phyloP scores from a whole-genome alignment of 2,888 invertebrate genomes.

The Lymantria monacha region DNA sequence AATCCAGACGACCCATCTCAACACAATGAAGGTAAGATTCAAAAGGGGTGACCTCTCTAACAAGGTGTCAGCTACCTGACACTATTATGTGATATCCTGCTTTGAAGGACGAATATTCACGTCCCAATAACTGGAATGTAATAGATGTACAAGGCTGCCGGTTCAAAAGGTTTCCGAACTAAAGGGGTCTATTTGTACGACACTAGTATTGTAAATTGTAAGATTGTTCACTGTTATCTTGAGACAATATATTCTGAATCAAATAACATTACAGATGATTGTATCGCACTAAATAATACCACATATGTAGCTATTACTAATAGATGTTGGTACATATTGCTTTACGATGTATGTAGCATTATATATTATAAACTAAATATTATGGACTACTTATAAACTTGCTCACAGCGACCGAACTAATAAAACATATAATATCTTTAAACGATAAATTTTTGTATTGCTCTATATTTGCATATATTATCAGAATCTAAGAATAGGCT shows the following conservation, averaged over 20 bases:
- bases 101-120: slow-evolving; percentile 68
- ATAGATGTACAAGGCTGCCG: slow-evolving; percentile 30
- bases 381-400: too few species aligned
- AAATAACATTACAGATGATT: slow-evolving; percentile 20
- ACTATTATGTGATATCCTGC: slow-evolving; percentile 67
- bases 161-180: slow-evolving; percentile 38
- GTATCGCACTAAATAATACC: slow-evolving; percentile 12
- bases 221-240: slow-evolving; percentile 33
- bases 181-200: slow-evolving; percentile 43
- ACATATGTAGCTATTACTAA: slow-evolving; percentile 8
- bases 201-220: slow-evolving; percentile 38
- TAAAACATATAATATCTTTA: too few species aligned
- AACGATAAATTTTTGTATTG: too few species aligned
- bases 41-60: slow-evolving; percentile 65
- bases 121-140: slow-evolving; percentile 58
- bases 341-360: too few species aligned
- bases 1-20: slow-evolving; percentile 62
- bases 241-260: slow-evolving; percentile 26
- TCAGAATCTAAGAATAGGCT: too few species aligned
- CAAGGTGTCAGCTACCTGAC: slow-evolving; percentile 76
- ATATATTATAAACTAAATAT: too few species aligned
- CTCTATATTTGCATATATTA: too few species aligned
- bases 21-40: slow-evolving; percentile 65
- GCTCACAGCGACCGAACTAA: too few species aligned
- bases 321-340: background rate